phyloP scores from a whole-genome alignment of 2,797 vertebrate genomes.

The Echeneis naucrates region DNA sequence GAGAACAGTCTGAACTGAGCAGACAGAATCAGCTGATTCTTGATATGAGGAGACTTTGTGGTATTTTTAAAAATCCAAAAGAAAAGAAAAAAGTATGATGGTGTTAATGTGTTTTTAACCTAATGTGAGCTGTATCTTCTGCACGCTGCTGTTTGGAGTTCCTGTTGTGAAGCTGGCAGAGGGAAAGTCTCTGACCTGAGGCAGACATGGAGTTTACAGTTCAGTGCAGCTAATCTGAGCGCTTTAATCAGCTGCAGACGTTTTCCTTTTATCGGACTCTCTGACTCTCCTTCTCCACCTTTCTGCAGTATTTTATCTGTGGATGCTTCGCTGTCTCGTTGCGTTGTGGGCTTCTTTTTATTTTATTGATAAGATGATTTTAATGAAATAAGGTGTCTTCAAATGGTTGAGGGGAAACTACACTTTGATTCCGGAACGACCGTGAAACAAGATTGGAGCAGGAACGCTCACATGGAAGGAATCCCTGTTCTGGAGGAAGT shows the following conservation, averaged over 20 bases:
- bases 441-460: background rate
- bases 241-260: constrained; percentile 47
- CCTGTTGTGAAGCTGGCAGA: constrained; percentile 7
- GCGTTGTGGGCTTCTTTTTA: background rate
- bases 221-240: constrained; percentile 23
- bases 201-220: constrained; percentile 7
- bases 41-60: too few relatives aligned
- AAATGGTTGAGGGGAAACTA: constrained; percentile 7
- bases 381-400: background rate
- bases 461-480: background rate
- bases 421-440: background rate
- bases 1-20: too few relatives aligned
- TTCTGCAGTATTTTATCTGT: constrained; percentile 27
- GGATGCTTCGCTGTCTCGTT: constrained; percentile 2
- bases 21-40: too few relatives aligned
- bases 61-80: too few relatives aligned
- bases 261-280: constrained; percentile 40
- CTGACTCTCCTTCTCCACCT: constrained; percentile 9
- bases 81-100: too few relatives aligned
- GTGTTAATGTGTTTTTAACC: background rate
- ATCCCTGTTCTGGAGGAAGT: background rate
- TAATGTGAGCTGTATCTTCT: background rate
- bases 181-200: background rate
- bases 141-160: constrained; percentile 8
- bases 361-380: constrained; percentile 12